phyloP scores from a whole-genome alignment of 2,888 invertebrate genomes.

The Elgonia sp. region DNA sequence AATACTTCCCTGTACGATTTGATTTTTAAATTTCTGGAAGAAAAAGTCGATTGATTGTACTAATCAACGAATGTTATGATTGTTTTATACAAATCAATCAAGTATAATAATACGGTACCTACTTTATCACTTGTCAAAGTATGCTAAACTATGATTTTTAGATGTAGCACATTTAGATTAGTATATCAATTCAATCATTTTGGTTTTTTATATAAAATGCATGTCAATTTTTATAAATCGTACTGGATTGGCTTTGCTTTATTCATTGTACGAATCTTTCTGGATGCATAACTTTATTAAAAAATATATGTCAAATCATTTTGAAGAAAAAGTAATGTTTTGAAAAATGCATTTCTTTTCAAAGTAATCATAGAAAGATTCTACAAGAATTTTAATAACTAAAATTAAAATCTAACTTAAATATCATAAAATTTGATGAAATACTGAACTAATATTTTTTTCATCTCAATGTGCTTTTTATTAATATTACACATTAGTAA shows the following conservation, averaged over 20 bases:
- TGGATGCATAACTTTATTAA: not conserved
- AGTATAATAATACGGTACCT: conserved; percentile 84
- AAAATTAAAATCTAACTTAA: not conserved
- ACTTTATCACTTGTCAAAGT: conserved; percentile 87
- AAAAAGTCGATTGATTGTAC: conserved; percentile 67
- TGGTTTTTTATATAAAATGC: conserved; percentile 38
- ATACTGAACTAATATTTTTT: not conserved
- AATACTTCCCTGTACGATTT: conserved; percentile 76
- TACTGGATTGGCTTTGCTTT: conserved; percentile 58
- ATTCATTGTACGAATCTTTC: conserved; percentile 39
- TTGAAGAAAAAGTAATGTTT: too few species aligned
- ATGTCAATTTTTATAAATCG: conserved; percentile 61
- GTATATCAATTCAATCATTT: conserved; percentile 34
- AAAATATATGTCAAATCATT: too few species aligned
- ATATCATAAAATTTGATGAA: not conserved
- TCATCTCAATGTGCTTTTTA: too few species aligned
- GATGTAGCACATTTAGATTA: conserved; percentile 78
- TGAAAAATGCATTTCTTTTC: not conserved
- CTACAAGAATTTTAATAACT: conserved; percentile 6
- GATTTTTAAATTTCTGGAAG: conserved; percentile 55
- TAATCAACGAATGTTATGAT: conserved; percentile 77
- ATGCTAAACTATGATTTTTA: conserved; percentile 84
- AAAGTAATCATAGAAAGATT: conserved; percentile 23
- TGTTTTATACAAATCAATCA: conserved; percentile 76
- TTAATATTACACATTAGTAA: too few species aligned